phyloP scores from a whole-genome alignment of 35 echinoderm and acorn worm genomes.

The Ptychodera flava region DNA sequence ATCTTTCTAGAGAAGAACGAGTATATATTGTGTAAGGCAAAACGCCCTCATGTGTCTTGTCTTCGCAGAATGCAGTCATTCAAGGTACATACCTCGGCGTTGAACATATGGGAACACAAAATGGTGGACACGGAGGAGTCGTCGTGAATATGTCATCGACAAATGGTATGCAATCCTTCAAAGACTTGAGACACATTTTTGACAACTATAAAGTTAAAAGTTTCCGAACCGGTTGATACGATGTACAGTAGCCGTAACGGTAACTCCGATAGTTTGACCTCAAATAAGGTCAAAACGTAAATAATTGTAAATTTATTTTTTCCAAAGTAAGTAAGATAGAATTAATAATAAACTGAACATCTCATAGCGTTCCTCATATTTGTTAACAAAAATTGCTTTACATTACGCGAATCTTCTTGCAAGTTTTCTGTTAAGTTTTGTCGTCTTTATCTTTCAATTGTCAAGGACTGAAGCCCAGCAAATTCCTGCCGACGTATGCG shows the following conservation, averaged over 20 bases:
- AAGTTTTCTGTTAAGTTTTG: background rate
- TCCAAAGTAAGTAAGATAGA: no score
- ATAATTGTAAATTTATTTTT: no score
- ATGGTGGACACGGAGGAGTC: constrained; percentile 63
- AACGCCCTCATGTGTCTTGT: background rate
- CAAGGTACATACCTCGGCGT: constrained; percentile 58
- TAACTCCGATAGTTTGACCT: no score
- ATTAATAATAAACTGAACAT: background rate
- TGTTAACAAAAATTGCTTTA: background rate
- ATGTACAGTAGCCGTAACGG: background rate
- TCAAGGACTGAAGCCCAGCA: constrained; percentile 49
- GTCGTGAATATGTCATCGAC: constrained; percentile 80
- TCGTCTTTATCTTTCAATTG: background rate
- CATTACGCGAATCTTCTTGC: background rate
- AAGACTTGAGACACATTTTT: background rate
- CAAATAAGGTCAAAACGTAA: no score
- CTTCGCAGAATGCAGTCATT: constrained; percentile 64
- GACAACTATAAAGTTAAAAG: background rate
- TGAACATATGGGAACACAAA: constrained; percentile 66
- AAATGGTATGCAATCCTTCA: constrained; percentile 33
- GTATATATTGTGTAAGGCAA: background rate
- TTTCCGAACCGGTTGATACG: background rate
- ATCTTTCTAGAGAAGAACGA: no score
- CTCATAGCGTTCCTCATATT: background rate
- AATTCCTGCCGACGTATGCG: constrained; percentile 54